Percentiles rank a stretch among this genome's conserved stretches.
These are phyloP conservation scores for Siphlonurus alternatus DNA, from an alignment of 2,888 invertebrate species.

Conservation along the genomic window DNA sequence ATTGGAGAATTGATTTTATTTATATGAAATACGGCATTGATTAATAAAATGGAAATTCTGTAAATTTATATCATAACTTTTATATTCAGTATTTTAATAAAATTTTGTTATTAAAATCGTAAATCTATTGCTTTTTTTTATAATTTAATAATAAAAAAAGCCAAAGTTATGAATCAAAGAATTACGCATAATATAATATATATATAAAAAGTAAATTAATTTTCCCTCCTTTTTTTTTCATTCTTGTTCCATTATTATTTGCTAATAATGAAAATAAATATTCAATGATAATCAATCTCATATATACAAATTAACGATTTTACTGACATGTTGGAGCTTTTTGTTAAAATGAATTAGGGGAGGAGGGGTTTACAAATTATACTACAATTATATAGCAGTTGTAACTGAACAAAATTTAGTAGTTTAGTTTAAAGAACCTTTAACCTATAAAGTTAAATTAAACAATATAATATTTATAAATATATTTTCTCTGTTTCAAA, in stretches of 20 bases:
- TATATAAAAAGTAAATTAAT: neutral
- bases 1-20: neutral
- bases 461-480: no score
- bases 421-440: no score
- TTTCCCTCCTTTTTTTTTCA: neutral
- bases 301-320: neutral
- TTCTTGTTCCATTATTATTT: conserved; percentile 1
- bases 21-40: neutral
- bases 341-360: no score
- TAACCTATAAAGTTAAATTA: no score
- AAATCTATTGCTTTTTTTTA: neutral
- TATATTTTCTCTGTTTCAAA: no score
- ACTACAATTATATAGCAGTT: no score
- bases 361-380: no score
- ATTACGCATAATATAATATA: neutral
- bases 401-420: no score
- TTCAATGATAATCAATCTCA: neutral
- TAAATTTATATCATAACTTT: neutral
- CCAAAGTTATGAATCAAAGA: neutral
- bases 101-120: neutral
- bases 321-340: neutral
- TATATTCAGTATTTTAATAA: neutral
- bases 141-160: neutral
- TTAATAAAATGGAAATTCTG: neutral
- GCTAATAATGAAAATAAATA: conserved; percentile 1